Base-by-base conservation (phyloP, 2,888 invertebrate genomes). In the Amphipyra tragopoginis region DNA sequence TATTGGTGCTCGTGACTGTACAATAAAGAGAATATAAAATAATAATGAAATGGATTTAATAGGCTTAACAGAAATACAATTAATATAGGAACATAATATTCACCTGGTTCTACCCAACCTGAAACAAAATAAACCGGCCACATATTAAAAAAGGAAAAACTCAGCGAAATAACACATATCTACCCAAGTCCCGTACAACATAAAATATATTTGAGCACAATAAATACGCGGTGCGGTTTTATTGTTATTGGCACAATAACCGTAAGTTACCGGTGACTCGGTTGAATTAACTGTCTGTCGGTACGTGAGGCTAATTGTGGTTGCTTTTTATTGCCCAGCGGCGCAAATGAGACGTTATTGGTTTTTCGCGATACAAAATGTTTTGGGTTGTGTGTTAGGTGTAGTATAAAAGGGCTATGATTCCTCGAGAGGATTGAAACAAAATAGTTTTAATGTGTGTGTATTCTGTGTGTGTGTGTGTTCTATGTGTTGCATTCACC, bases 221-320 rank as follows among this genome's bases (percentile, higher is more conserved):
- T 72, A 72, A 72, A 72, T 72, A 72, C 76, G 49, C 63, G 55
- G 55, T 54, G 49, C 56, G 47, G 39, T 74, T 79, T 80, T 77
- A 80, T 68, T 74, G 81, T 82, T 82, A 82, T 82, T 75, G 82
- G 71, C 26, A 62, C 72, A 72, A 81, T 81, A 82, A 78, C 82
- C 74, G 70, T 78, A 78, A 60, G 69, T 77, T 77, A 80, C 80
- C 80, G 72, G 72, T 52, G 72, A 79, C 63, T 67, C 64, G 63
- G 59, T 49, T 51, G 71, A 76, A 79, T 77, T 77, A 77, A 79
- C 80, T 70, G 77, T 65, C 63, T 72, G 70, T 79, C 71, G 51
- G 76, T 72, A 65, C 76, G 76, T 75, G 54, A 42, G 15, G 64
- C 79, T 77, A 76, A 77, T 77, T 77, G 77, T 77, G 77, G 73